A percentile compares a stretch with the other conserved stretches of the same genome.
These are phyloP conservation scores for Caenorhabditis elegans DNA, from an alignment of 1,140 invertebrate genomes.

Conservation along the genomic window WBcel235 BX284606.5:7992501-7993000, in stretches of 20 bases:
- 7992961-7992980: background rate
- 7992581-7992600: constrained; percentile 39
- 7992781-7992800: constrained; percentile 44
- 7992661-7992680: constrained; percentile 9
- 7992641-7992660: background rate
- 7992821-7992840: background rate
- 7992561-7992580: constrained; percentile 63
- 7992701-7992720: background rate
- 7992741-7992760: constrained; percentile 62
- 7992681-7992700: background rate
- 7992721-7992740: constrained; percentile 12
- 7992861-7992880: constrained; percentile 10
- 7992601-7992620: background rate
- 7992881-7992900: background rate
- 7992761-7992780: constrained; percentile 56
- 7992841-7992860: background rate
- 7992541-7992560: constrained; percentile 56
- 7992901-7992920: background rate
- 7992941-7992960: constrained; percentile 10
- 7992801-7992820: constrained; percentile 20
- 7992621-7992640: background rate
- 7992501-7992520: constrained; percentile 55
- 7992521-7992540: constrained; percentile 59
- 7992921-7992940: background rate
- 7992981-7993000: no score